Percentiles rank a stretch among this genome's conserved stretches.
These are phyloP conservation scores for Pemphredon lugubris DNA, from an alignment of 2,888 invertebrate genomes.

Conservation along the genomic window DNA sequence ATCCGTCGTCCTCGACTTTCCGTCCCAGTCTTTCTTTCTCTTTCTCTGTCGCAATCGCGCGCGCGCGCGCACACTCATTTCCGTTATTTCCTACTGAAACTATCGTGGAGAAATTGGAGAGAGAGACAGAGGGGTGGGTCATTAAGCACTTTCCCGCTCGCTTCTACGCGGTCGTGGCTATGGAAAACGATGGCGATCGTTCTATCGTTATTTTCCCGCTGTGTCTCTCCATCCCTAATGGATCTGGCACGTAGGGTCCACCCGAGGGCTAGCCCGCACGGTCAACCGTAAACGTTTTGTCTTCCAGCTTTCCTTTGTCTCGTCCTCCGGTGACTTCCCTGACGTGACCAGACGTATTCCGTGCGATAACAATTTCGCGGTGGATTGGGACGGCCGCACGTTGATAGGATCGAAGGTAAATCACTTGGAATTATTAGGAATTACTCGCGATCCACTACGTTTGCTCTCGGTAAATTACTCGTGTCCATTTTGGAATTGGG, in stretches of 20 bases:
- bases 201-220: slow-evolving; percentile 56
- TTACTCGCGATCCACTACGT: slow-evolving; percentile 22
- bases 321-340: background rate
- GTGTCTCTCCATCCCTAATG: slow-evolving; percentile 50
- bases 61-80: no score
- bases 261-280: slow-evolving; percentile 14
- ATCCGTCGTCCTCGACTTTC: background rate
- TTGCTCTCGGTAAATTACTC: no score
- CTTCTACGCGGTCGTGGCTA: slow-evolving; percentile 38
- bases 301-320: slow-evolving; percentile 29
- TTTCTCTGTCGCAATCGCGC: no score
- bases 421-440: slow-evolving; percentile 52
- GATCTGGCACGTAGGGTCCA: slow-evolving; percentile 30
- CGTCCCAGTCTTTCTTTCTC: slow-evolving; percentile 1
- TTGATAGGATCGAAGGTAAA: slow-evolving; percentile 40
- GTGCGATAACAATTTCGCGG: slow-evolving; percentile 44
- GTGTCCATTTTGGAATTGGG: no score
- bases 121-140: no score
- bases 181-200: slow-evolving; percentile 60
- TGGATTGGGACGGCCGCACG: slow-evolving; percentile 11
- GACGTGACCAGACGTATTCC: slow-evolving; percentile 20
- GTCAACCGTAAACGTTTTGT: slow-evolving; percentile 32
- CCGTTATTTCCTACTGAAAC: slow-evolving; percentile 10
- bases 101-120: no score
- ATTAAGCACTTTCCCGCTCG: slow-evolving; percentile 63